Conservation (phyloP, 2,113 vertebrate species). For the Salminus brasiliensis region DNA sequence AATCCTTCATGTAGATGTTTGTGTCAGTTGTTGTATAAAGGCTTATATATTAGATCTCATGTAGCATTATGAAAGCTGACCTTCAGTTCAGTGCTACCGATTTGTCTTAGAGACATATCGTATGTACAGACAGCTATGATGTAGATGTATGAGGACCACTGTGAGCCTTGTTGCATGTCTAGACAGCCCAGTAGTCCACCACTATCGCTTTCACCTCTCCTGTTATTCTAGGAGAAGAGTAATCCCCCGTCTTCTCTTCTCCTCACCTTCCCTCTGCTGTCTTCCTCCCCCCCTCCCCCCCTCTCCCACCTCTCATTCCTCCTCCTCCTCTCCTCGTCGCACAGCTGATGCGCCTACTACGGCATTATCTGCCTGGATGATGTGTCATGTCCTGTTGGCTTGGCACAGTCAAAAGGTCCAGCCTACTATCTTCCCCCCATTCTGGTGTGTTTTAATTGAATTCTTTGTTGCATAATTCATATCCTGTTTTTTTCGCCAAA, state of each 20-base stretch:
- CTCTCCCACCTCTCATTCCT: not conserved
- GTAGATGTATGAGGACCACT: not conserved
- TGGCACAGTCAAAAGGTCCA: constrained; percentile 58
- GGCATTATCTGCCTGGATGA: constrained; percentile 38
- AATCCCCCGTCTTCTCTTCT: not conserved
- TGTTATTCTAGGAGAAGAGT: not conserved
- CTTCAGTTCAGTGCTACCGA: no score
- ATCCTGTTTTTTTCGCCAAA: constrained; percentile 78
- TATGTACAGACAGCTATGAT: no score
- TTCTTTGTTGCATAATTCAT: constrained; percentile 78
- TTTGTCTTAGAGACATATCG: no score
- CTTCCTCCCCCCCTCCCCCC: not conserved
- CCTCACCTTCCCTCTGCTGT: not conserved
- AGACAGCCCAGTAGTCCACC: not conserved
- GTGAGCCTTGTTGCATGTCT: not conserved
- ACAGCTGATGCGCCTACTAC: constrained; percentile 41
- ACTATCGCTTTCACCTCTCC: not conserved
- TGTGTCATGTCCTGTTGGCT: constrained; percentile 68
- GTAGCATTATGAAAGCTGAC: no score
- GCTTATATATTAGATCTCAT: no score
- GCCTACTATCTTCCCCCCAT: constrained; percentile 66
- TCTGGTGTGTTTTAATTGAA: constrained; percentile 74
- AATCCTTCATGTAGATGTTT: no score
- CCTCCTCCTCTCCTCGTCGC: not conserved
- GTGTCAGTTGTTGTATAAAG: no score